Evolutionary conservation across 2,888 invertebrate genomes (phyloP).

Genomic region (Zaprionus obscuricornis): DNA sequence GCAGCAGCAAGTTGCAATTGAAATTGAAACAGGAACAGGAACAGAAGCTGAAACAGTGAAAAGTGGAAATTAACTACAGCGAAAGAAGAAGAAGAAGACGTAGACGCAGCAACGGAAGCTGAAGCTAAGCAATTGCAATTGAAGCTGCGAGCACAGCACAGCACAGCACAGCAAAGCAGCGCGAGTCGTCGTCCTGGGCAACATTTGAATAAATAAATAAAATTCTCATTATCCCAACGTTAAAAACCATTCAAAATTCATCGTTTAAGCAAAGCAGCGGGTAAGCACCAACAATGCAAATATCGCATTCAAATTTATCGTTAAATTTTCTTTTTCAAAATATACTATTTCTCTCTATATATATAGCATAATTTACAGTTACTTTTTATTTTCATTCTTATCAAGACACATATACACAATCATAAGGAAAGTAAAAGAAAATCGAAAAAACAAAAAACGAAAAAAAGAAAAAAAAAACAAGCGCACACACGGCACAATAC

Average conservation of each 20-base stretch:
- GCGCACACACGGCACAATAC: conserved; percentile 8
- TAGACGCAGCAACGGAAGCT: neutral
- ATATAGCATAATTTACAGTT: conserved; percentile 16
- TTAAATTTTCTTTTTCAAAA: too few relatives aligned
- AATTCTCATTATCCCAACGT: conserved; percentile 57
- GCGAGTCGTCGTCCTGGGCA: conserved; percentile 11
- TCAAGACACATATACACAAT: conserved; percentile 19
- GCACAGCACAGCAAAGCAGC: conserved; percentile 12
- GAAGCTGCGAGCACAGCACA: too few relatives aligned
- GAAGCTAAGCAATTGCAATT: too few relatives aligned
- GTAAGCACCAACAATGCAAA: conserved; percentile 55
- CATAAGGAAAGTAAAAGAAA: too few relatives aligned
- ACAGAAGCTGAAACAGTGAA: conserved; percentile 3
- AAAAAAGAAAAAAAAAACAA: neutral
- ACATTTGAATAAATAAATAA: conserved; percentile 26
- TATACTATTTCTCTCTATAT: neutral
- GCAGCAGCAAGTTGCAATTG: conserved; percentile 21
- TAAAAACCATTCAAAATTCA: conserved; percentile 81
- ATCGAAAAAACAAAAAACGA: neutral
- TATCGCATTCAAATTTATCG: too few relatives aligned
- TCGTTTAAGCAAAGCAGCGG: conserved; percentile 81
- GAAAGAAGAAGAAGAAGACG: conserved; percentile 6
- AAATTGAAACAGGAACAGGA: conserved; percentile 3
- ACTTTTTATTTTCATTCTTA: too few relatives aligned
- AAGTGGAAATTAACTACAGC: conserved; percentile 11